Evolutionary conservation across 2,797 vertebrate species (phyloP), one percentile per base, ranked within the genome.

Genomic region (Crenichthys baileyi): DNA sequence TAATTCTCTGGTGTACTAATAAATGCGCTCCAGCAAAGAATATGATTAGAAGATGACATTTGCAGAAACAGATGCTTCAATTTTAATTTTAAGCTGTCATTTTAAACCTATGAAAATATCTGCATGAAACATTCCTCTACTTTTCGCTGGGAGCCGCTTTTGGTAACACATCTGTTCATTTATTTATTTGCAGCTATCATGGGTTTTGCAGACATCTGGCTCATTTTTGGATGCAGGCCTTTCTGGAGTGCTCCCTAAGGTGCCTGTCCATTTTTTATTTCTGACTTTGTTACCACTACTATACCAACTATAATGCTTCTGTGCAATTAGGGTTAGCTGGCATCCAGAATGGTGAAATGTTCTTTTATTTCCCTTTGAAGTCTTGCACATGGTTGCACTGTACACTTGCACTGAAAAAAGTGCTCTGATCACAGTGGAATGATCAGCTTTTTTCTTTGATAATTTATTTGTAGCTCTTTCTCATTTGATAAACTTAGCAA

Each of bases 141-240:
- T 73, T 26, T 39, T 61, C 55, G 67, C 13, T 26, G 13, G 20
- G 18, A 67, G 77, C 67, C 44, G 65, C 48, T 80, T 81, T 73
- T 65, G 44, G 70, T 50, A 55, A 83, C 56, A 79, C 76, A 79
- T 86, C 79, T 87, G 82, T 77, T 75, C 70, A 79, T 75, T 74
- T 74, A 83, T 79, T 81, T 73, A 77, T 73, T 85, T 72, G 53
- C 72, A 68, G 70, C 87, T 86, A 70, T 81, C 20, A 55, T 78
- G 68, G 67, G 46, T 82, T 86, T 81, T 76, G 76, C 80, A 87
- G 75, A 78, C 87, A 88, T 88, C 77, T 87, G 77, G 75, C 80
- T 84, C 76, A n/a, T 84, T 87, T 87, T 83, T 89, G 72, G 76
- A 84, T 72, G 75, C 61, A n/a, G 71, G 39, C 61, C 72, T 65